These are phyloP conservation scores for Cosmia pyralina DNA, from an alignment of 2,888 invertebrate species.

Conservation along the genomic window DNA sequence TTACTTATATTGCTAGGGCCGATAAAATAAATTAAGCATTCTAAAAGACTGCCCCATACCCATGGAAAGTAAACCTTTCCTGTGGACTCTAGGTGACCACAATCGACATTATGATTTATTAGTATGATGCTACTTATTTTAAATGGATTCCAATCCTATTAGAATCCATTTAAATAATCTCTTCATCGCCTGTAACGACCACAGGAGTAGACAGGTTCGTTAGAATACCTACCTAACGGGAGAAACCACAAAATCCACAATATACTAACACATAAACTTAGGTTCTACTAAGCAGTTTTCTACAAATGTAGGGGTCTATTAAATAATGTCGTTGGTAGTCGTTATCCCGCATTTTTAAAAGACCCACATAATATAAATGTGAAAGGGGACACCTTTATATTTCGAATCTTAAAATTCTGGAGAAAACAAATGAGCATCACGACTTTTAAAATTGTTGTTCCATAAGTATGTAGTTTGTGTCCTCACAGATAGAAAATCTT, in stretches of 20 bases:
- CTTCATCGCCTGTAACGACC: neutral
- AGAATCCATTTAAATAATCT: constrained; percentile 14
- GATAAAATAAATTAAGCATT: fast-evolving
- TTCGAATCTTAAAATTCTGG: constrained; percentile 4
- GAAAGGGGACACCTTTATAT: constrained; percentile 7
- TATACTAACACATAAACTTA: neutral
- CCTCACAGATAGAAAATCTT: neutral
- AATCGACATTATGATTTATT: constrained; percentile 2
- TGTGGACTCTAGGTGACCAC: neutral
- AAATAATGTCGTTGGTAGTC: constrained; percentile 34
- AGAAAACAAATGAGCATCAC: constrained; percentile 11
- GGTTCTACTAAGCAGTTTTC: neutral
- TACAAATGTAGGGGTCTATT: constrained; percentile 12
- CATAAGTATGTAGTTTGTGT: neutral
- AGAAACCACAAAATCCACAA: neutral
- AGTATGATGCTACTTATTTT: neutral
- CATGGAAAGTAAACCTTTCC: neutral
- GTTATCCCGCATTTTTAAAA: constrained; percentile 55
- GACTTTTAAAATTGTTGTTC: constrained; percentile 8
- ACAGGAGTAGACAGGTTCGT: constrained; percentile 6
- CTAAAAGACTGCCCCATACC: neutral
- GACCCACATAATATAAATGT: constrained; percentile 19
- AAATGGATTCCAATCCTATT: neutral
- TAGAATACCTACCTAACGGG: neutral
- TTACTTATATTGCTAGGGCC: no score